Evolutionary conservation across 2,797 vertebrate genomes (phyloP).

Genomic region (Carduelis carduelis): DNA sequence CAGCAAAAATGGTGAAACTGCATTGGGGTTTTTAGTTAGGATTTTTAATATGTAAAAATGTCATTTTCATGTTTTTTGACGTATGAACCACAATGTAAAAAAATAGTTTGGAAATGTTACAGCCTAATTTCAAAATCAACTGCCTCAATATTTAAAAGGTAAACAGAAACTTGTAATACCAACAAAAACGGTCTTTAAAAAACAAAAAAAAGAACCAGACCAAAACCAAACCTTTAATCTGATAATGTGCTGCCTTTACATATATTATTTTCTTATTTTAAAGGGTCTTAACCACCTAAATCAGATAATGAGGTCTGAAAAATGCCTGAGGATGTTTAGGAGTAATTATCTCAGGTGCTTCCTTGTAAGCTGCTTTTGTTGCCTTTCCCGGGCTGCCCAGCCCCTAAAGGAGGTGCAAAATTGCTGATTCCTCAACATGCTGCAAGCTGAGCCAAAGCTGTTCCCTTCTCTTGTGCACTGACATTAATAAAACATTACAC

Average conservation of each 20-base stretch:
- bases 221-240: neutral
- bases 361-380: neutral
- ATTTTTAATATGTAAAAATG: neutral
- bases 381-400: neutral
- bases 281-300: neutral
- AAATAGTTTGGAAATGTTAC: neutral
- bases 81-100: neutral
- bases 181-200: neutral
- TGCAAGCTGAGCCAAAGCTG: neutral
- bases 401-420: neutral
- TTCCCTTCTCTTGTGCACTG: neutral
- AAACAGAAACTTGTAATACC: neutral
- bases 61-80: fast-evolving
- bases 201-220: neutral
- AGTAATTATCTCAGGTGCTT: constrained; percentile 16
- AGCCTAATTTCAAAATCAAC: neutral
- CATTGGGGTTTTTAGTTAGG: neutral
- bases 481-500: neutral
- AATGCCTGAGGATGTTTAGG: constrained; percentile 3
- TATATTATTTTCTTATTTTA: neutral
- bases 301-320: constrained; percentile 21
- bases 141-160: neutral
- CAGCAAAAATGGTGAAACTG: neutral
- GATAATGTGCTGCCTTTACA: neutral
- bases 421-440: neutral